Conservation (phyloP, 2,113 vertebrate species). For the Catharus bicknelli region DNA sequence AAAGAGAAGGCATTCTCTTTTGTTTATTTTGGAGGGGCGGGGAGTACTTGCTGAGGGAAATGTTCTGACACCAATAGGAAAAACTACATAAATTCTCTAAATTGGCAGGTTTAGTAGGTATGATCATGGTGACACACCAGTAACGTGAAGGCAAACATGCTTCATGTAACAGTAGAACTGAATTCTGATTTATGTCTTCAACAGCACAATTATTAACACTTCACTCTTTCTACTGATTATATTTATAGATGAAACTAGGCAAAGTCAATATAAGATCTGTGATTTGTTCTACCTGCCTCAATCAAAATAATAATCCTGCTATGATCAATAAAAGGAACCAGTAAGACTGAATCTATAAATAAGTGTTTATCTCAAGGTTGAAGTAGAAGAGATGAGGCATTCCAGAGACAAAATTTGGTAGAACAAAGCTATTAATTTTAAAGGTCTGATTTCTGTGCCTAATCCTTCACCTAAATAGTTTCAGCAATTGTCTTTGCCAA, state of each 20-base stretch:
- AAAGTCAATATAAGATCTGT: not conserved
- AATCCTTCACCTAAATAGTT: not conserved
- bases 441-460: not conserved
- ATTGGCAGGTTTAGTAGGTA: not conserved
- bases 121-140: not conserved
- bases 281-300: not conserved
- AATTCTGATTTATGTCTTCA: not conserved
- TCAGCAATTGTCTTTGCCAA: not conserved
- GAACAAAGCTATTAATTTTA: not conserved
- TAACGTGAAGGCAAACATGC: not conserved
- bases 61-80: not conserved
- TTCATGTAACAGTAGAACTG: not conserved
- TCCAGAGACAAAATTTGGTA: not conserved
- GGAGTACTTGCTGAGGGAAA: not conserved
- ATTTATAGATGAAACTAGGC: not conserved
- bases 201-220: not conserved
- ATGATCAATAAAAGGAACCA: not conserved
- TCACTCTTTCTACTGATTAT: not conserved
- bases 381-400: not conserved
- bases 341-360: not conserved
- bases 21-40: not conserved
- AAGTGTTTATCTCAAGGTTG: not conserved
- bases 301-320: not conserved
- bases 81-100: not conserved
- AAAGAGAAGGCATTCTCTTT: not conserved